Base-by-base conservation (phyloP, 2,888 invertebrate genomes). In the Hipparchia sbordonii region DNA sequence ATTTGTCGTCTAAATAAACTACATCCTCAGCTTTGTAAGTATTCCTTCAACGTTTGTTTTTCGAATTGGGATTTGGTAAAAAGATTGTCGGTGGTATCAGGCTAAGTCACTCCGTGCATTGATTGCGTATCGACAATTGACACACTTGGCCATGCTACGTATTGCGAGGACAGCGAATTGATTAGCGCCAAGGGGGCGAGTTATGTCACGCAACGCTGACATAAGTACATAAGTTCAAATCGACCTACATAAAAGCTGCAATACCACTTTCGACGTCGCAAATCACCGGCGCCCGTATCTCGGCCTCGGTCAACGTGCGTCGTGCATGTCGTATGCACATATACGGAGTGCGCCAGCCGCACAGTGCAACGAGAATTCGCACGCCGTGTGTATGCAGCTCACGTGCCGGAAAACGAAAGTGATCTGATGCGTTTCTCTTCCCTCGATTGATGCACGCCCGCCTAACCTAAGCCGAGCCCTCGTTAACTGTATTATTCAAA, bases 231-330 rank as follows among this genome's bases (percentile, higher is more conserved):
- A 79, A 86, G 80, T 85, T 84, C 89, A 89, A 89, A 89, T 89
- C 88, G 92, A 89, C 91, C 92, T 81, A 92, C 91, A 91, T 92
- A 91, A 93, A 93, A 92, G 92, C 86, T 89, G 93, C 88, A 90
- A 88, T 91, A 91, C 93, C 93, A 93, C 93, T 93, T 93, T 93
- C 93, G 89, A 86, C 90, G 91, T 92, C 89, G 92, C 92, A 93
- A 93, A 93, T 92, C 93, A 92, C 88, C 85, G 89, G 85, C 87
- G 87, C 83, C 82, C 85, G 88, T 89, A 90, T 90, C 93, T 91
- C 92, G 90, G 91, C 91, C 92, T 93, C 93, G 93, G 93, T 92
- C 92, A 92, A 88, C 89, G 91, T 88, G 89, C 91, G 88, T 91
- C 89, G 90, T 90, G 91, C 88, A 88, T 89, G 91, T 88, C 87